Base-by-base conservation (phyloP, 2,113 vertebrate species). In the Balaeniceps rex region DNA sequence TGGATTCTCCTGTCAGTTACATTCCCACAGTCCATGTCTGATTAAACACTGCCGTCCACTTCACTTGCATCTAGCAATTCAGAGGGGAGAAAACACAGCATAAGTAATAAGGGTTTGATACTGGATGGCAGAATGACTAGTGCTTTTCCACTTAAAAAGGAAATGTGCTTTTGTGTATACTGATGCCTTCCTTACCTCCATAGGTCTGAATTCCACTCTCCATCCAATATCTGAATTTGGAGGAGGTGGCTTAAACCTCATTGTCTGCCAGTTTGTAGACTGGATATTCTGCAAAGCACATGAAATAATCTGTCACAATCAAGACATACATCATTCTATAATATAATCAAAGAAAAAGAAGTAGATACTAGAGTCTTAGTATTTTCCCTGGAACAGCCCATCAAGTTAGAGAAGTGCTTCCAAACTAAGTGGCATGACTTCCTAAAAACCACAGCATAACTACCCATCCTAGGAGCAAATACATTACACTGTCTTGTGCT, bases 211-310 rank as follows among this genome's bases (percentile, higher is more conserved):
- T 96, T 99, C 99, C 14, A 99, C 99, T 98, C 99, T 99, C 99
- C 99, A 99, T 65, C 99, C 99, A 65, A 99, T 99, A 79, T 99
- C 99, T 19, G 99, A 99, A 98, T 99, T 99, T 46, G 99, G 99
- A 96, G 99, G 99, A 25, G 99, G 99, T 21, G 99, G 99, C 94
- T 99, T 99, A 96, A 99, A 99, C 97, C 99, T 98, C 99, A 99
- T 99, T 4, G 99, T 99, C 98, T 99, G 99, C 99, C 99, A 99
- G 94, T 99, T 99, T 94, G 99, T 99, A 52, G 99, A 99, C 91
- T 99, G 99, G 94, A 99, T 98, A 96, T 99, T 99, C 99, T 99
- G 74, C 38, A 98, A 98, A 47, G 91, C 71, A 96, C 90, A 90
- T 19, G 52, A 93, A 92, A 96, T 74, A 54, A 75, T 86, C 57